Percentiles rank a stretch among this genome's conserved stretches.
Conservation (phyloP, 2,888 invertebrate genomes). For the Caenorhabditis sp. region DNA sequence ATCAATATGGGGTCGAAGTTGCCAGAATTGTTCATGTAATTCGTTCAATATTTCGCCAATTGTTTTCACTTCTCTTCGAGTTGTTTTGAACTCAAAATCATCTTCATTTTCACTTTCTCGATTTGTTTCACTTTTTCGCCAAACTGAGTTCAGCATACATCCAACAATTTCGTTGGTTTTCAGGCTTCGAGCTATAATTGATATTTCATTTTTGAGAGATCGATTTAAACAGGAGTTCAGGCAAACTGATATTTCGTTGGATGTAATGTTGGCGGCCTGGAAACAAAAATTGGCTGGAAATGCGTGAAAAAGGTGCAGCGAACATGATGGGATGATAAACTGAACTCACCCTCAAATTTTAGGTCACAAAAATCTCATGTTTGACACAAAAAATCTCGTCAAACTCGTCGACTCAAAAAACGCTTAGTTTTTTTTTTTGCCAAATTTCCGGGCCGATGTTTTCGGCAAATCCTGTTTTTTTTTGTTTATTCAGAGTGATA, state of each 20-base stretch:
- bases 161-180: constrained; percentile 29
- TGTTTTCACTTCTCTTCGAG: constrained; percentile 19
- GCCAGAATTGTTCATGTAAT: constrained; percentile 34
- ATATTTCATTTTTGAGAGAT: constrained; percentile 18
- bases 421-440: too few relatives aligned
- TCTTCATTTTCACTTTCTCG: constrained; percentile 10
- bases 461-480: too few relatives aligned
- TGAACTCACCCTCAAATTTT: too few relatives aligned
- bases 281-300: too few relatives aligned
- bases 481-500: too few relatives aligned
- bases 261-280: constrained; percentile 22
- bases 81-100: constrained; percentile 21
- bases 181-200: constrained; percentile 22
- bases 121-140: constrained; percentile 15
- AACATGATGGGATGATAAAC: too few relatives aligned
- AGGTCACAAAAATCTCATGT: too few relatives aligned
- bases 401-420: too few relatives aligned
- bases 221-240: constrained; percentile 22
- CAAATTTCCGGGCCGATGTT: too few relatives aligned
- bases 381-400: too few relatives aligned
- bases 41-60: constrained; percentile 37
- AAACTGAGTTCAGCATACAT: constrained; percentile 37
- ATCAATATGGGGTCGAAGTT: constrained; percentile 19
- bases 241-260: constrained; percentile 22
- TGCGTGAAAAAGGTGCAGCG: too few relatives aligned